phyloP scores from a whole-genome alignment of 2,113 vertebrate species.

The Calyptommatus sinebrachiatus region DNA sequence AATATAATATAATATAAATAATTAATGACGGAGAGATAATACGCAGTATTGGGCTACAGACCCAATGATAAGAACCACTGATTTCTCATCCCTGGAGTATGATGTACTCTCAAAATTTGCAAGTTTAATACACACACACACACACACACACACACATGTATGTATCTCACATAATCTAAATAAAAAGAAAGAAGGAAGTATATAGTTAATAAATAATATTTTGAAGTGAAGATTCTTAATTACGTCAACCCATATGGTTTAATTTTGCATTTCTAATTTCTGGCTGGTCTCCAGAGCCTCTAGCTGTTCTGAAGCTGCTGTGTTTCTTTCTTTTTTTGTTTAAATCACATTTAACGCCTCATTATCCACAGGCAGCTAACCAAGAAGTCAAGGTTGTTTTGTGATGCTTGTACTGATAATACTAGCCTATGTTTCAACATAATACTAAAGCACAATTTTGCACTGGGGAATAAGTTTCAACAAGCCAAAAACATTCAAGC shows the following conservation, averaged over 20 bases:
- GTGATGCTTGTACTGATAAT: not conserved
- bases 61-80: not conserved
- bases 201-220: not conserved
- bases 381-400: constrained; percentile 10
- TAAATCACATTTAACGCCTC: constrained; percentile 6
- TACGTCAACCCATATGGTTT: constrained; percentile 21
- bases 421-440: not conserved
- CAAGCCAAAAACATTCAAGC: not conserved
- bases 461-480: not conserved
- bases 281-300: constrained; percentile 12
- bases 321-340: not conserved
- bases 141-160: too few species aligned
- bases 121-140: too few species aligned
- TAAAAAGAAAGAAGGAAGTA: too few species aligned
- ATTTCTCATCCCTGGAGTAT: not conserved
- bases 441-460: not conserved
- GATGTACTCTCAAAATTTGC: too few species aligned
- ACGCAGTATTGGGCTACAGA: too few species aligned
- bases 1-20: too few species aligned
- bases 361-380: not conserved
- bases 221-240: not conserved
- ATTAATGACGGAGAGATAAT: not conserved
- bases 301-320: not conserved
- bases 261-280: not conserved
- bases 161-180: too few species aligned